A percentile compares a stretch with the other conserved stretches of the same genome.
Conservation (phyloP, 2,888 invertebrate genomes). For the Aleiodes leptofemur region DNA sequence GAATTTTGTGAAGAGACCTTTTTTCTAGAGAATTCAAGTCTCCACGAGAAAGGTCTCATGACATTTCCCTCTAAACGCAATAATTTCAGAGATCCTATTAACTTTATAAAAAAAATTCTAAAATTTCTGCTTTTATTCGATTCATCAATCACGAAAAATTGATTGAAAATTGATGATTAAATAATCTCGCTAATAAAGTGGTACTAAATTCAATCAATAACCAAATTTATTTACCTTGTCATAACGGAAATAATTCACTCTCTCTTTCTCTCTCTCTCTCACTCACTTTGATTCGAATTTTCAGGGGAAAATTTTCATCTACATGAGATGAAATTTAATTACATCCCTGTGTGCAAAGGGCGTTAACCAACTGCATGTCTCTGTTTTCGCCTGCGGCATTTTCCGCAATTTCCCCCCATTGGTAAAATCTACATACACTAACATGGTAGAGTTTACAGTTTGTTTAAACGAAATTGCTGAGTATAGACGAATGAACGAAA, state of each 20-base stretch:
- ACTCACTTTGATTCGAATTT: no score
- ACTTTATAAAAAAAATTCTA: no score
- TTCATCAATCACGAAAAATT: no score
- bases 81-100: no score
- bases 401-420: conserved; percentile 24
- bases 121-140: no score
- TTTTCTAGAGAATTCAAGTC: no score
- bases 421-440: neutral
- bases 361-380: conserved; percentile 14
- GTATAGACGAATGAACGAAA: conserved; percentile 14
- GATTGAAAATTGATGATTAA: no score
- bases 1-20: no score
- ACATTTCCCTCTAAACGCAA: no score
- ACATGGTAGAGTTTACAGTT: neutral
- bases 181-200: no score
- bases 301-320: conserved; percentile 11
- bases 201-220: neutral
- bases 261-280: neutral
- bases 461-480: neutral
- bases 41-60: no score
- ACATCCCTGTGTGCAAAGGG: conserved; percentile 14
- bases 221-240: neutral
- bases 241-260: conserved; percentile 21
- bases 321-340: conserved; percentile 21
- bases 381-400: conserved; percentile 7